phyloP scores from a whole-genome alignment of 1,140 invertebrate genomes.

The Polypedilum pembai region DNA sequence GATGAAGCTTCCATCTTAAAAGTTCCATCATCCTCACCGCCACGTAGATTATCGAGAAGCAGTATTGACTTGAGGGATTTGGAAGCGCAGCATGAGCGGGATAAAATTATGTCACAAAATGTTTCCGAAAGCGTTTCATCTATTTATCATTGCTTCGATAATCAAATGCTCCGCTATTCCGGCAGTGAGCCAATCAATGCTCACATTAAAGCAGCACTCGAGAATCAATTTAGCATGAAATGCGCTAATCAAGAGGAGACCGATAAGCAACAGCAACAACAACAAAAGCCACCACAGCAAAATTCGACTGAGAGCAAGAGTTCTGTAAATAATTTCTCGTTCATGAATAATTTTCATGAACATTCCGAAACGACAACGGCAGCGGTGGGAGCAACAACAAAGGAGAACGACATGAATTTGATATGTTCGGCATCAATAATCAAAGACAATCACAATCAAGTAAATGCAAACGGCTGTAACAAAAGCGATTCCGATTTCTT shows the following conservation, averaged over 20 bases:
- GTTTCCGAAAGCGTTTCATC: constrained; percentile 25
- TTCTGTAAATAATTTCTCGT: constrained; percentile 2
- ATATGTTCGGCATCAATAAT: constrained; percentile 16
- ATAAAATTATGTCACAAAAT: constrained; percentile 24
- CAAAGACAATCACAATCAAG: constrained; percentile 28
- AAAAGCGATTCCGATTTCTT: constrained; percentile 41
- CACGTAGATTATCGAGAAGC: constrained; percentile 41
- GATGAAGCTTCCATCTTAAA: constrained; percentile 39
- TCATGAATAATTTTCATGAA: background rate
- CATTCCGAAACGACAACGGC: too few species aligned
- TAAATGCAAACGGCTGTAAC: constrained; percentile 16
- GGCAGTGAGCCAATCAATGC: constrained; percentile 11
- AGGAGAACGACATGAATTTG: constrained; percentile 22
- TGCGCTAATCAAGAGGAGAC: background rate
- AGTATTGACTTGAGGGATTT: constrained; percentile 43
- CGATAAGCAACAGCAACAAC: background rate
- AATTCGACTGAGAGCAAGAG: background rate
- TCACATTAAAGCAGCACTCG: background rate
- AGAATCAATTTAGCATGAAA: constrained; percentile 16
- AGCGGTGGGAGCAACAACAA: background rate
- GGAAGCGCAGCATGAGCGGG: constrained; percentile 37
- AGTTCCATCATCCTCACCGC: constrained; percentile 41
- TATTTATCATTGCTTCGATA: constrained; percentile 16
- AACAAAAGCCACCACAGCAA: background rate
- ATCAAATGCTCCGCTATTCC: background rate